Evolutionary conservation across 2,797 vertebrate genomes (phyloP).

Genomic region (Acridotheres tristis): DNA sequence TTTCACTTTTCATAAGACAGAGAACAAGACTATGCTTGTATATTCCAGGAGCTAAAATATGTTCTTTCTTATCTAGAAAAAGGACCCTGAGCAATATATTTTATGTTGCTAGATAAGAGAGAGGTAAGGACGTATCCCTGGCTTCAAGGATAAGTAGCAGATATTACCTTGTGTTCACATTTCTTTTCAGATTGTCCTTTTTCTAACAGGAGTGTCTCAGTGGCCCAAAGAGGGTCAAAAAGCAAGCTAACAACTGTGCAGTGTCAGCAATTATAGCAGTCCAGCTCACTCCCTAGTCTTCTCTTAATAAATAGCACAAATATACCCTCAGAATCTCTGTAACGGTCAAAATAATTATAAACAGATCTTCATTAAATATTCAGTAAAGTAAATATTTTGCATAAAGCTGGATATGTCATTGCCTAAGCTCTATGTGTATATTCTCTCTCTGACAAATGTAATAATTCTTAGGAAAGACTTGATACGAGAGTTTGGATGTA

Average conservation of each 20-base stretch:
- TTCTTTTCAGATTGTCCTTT: not conserved
- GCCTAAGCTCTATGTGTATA: not conserved
- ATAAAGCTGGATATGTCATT: not conserved
- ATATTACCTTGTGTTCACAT: not conserved
- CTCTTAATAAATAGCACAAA: not conserved
- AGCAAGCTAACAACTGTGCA: not conserved
- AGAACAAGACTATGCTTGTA: not conserved
- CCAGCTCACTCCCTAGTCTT: not conserved
- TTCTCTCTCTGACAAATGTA: not conserved
- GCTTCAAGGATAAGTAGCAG: not conserved
- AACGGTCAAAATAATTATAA: not conserved
- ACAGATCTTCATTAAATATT: not conserved
- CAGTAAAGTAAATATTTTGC: not conserved
- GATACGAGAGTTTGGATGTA: not conserved
- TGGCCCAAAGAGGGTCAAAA: not conserved
- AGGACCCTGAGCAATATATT: not conserved
- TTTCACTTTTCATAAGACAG: not conserved
- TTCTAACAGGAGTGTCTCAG: not conserved
- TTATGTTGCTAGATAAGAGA: not conserved
- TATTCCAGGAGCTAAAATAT: not conserved
- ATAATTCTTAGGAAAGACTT: not conserved
- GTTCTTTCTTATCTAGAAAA: not conserved
- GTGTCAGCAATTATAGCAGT: fast-evolving
- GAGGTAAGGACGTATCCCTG: not conserved
- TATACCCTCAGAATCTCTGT: not conserved